Base-by-base conservation (phyloP, 2,888 invertebrate species). In the Margaritifera margaritifera region DNA sequence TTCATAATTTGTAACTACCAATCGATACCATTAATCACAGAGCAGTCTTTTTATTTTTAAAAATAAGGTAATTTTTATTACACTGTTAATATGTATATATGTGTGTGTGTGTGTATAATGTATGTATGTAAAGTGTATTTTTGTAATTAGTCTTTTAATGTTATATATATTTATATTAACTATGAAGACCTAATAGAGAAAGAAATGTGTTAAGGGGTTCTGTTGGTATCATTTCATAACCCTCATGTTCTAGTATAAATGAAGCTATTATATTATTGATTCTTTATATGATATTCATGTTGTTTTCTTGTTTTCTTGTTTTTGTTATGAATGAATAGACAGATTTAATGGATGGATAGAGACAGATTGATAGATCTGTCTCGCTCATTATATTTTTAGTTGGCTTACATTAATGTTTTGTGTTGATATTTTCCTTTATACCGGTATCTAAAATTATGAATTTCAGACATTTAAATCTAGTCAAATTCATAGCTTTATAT, bases 141-240 rank as follows among this genome's bases (percentile, higher is more conserved):
- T 66, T 54, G 55, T 42, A 60, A 60, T 61, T 54, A 51, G 61
- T 58, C 59, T 66, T 55, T 66, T 53, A 60, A 66, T 66, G 55
- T 66, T 66, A 61, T 66, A 66, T 59, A 61, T 59, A 56, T 66
- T 42, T 42, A 42, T 42, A 42, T 42, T 42, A 8, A 15, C 42
- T 4, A 42, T 42, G 11, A 42, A 42, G 42, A 15, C 0, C 42
- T 11, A 15, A n/a, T n/a, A 42, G 42, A 42, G 15, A 42, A 8
- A 42, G 15, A 42, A 42, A 42, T 15, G 2, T 42, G 15, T 42
- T 42, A 42, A 42, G 2, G 2, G 52, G 58, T 54, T 52, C 25
- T 53, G 55, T 63, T 54, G 53, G 50, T 66, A 58, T 27, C 59
- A 27, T 31, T 18, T 19, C 15, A 51, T 53, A 53, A 15, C 18